Conservation (phyloP, 1,140 invertebrate genomes). For the Hylaeus volcanicus region DNA sequence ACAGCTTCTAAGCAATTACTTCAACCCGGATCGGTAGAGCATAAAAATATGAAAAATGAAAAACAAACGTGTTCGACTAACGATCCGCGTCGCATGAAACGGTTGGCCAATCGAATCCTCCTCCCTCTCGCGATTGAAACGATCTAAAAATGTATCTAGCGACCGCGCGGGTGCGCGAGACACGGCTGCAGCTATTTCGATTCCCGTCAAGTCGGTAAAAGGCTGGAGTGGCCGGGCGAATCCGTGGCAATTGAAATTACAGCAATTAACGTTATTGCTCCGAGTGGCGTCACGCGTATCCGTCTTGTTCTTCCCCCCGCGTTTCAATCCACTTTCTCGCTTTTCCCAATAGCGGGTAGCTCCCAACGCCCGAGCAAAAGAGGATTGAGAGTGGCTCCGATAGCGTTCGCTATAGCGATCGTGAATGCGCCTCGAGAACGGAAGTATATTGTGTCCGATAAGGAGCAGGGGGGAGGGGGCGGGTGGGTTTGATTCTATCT, state of each 20-base stretch:
- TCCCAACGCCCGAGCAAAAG: slow-evolving; percentile 5
- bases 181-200: not conserved
- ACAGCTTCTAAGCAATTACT: slow-evolving; percentile 4
- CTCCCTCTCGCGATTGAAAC: not conserved
- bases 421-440: slow-evolving; percentile 20
- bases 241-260: slow-evolving; percentile 73
- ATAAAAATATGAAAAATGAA: slow-evolving; percentile 1
- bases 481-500: not conserved
- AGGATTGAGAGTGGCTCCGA: slow-evolving; percentile 44
- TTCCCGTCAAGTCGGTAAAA: slow-evolving; percentile 35
- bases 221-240: slow-evolving; percentile 30
- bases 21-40: not conserved
- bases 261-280: slow-evolving; percentile 78
- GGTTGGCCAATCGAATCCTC: not conserved
- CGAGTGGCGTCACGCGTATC: slow-evolving; percentile 52
- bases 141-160: not conserved
- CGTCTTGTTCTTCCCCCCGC: slow-evolving; percentile 38
- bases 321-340: slow-evolving; percentile 47
- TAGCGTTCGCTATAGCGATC: slow-evolving; percentile 40
- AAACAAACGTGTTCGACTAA: not conserved
- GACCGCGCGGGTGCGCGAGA: not conserved
- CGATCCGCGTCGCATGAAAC: slow-evolving; percentile 9
- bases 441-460: slow-evolving; percentile 44
- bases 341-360: slow-evolving; percentile 10
- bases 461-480: slow-evolving; percentile 15